Evolutionary conservation across 2,888 invertebrate species (phyloP).

Genomic region (Loripinus fragilis): DNA sequence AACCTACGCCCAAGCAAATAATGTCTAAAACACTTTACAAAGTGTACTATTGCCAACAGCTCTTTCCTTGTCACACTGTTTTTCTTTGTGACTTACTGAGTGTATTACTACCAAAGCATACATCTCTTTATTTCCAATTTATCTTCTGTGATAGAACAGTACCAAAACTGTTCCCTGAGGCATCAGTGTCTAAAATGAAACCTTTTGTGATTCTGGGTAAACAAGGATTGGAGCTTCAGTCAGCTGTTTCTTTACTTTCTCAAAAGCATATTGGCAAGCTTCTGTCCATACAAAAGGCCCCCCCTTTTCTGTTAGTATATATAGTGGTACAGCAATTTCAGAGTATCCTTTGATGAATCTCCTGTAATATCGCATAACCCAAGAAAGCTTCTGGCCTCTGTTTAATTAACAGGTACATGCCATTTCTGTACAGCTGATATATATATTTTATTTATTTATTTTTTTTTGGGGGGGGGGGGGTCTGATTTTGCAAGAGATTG

Average conservation of each 20-base stretch:
- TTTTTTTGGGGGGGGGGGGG: conserved; percentile 19
- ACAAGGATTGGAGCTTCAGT: background rate
- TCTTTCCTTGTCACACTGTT: too few species aligned
- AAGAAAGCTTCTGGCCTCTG: background rate
- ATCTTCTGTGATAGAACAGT: too few species aligned
- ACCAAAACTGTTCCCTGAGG: too few species aligned
- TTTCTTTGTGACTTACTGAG: too few species aligned
- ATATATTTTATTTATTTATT: conserved; percentile 6
- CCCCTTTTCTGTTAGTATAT: background rate
- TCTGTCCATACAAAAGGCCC: background rate
- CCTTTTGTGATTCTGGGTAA: background rate
- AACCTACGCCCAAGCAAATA: too few species aligned
- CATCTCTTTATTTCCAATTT: too few species aligned
- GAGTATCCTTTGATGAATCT: background rate
- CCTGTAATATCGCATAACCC: background rate
- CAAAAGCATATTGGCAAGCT: background rate
- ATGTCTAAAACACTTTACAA: too few species aligned
- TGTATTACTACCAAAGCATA: too few species aligned
- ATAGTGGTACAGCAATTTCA: background rate
- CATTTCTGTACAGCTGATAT: background rate
- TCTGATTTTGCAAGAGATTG: too few species aligned
- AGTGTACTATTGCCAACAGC: too few species aligned
- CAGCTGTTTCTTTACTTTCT: background rate
- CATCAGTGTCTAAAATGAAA: conserved; percentile 1
- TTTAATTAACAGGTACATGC: background rate